These are phyloP conservation scores for Varanus salvator DNA, from an alignment of 2,113 vertebrate species.

Conservation along the genomic window DNA sequence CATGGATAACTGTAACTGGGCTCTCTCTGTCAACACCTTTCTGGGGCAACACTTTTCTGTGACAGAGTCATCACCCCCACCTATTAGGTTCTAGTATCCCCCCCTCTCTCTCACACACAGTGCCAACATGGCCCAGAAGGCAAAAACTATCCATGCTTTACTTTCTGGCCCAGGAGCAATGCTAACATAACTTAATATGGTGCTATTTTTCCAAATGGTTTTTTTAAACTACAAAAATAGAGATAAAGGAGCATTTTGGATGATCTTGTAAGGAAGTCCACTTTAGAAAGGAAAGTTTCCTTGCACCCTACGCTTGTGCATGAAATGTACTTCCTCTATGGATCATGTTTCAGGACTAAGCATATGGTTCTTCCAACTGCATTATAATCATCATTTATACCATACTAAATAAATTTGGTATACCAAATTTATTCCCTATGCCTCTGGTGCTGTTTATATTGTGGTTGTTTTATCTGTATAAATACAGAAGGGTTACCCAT, in stretches of 20 bases:
- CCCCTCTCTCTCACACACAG: not conserved
- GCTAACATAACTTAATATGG: not conserved
- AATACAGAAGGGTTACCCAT: not conserved
- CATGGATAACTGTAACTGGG: no score
- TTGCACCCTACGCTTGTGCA: not conserved
- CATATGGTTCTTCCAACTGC: constrained; percentile 2
- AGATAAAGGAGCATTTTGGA: not conserved
- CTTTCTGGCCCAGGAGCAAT: not conserved
- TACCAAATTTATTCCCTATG: not conserved
- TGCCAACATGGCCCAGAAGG: not conserved
- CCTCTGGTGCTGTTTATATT: not conserved
- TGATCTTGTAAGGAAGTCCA: not conserved
- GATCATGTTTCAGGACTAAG: not conserved
- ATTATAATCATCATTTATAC: not conserved
- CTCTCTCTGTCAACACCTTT: no score
- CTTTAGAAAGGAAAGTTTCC: not conserved
- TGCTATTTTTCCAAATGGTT: not conserved
- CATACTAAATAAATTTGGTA: not conserved
- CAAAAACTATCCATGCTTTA: not conserved
- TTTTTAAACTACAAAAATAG: not conserved
- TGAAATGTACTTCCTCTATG: not conserved
- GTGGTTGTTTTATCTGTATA: constrained; percentile 6
- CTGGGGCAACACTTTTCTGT: no score
- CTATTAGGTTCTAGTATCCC: no score
- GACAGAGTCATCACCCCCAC: no score